Evolutionary conservation across 2,888 invertebrate genomes (phyloP).

Genomic region (Patella ulyssiponensis): DNA sequence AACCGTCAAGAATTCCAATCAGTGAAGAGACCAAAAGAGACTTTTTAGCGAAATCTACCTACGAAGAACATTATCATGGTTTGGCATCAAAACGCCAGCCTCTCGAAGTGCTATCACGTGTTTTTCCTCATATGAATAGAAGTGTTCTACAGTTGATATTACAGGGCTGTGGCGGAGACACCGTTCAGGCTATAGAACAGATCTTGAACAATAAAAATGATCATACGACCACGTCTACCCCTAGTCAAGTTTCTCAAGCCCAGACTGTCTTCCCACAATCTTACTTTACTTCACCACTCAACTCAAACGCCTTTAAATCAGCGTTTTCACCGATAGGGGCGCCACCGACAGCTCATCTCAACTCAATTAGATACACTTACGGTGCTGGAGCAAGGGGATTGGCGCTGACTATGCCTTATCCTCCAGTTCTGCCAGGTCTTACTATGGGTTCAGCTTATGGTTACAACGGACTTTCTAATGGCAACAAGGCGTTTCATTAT

Average conservation of each 20-base stretch:
- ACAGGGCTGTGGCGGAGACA: constrained; percentile 88
- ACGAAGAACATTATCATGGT: constrained; percentile 8
- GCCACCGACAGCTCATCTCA: constrained; percentile 56
- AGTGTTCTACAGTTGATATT: constrained; percentile 89
- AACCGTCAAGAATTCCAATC: constrained; percentile 13
- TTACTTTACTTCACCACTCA: constrained; percentile 43
- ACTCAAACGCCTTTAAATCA: constrained; percentile 58
- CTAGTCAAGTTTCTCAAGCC: constrained; percentile 16
- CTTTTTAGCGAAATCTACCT: not conserved
- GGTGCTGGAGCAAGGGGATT: constrained; percentile 44
- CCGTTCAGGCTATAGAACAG: constrained; percentile 92
- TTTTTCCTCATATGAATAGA: constrained; percentile 89
- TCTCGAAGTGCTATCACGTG: constrained; percentile 88
- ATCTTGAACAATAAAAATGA: constrained; percentile 75
- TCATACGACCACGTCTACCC: constrained; percentile 35
- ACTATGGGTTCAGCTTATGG: constrained; percentile 53
- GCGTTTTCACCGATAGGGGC: constrained; percentile 67
- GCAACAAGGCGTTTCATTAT: constrained; percentile 52
- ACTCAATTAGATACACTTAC: constrained; percentile 62
- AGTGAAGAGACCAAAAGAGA: constrained; percentile 8
- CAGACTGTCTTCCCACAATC: constrained; percentile 31
- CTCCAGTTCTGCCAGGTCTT: constrained; percentile 59
- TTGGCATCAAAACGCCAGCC: constrained; percentile 70
- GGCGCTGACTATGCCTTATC: constrained; percentile 61
- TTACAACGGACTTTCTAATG: constrained; percentile 44